Base-by-base conservation (phyloP, 2,888 invertebrate genomes). In the Meloe dianella region DNA sequence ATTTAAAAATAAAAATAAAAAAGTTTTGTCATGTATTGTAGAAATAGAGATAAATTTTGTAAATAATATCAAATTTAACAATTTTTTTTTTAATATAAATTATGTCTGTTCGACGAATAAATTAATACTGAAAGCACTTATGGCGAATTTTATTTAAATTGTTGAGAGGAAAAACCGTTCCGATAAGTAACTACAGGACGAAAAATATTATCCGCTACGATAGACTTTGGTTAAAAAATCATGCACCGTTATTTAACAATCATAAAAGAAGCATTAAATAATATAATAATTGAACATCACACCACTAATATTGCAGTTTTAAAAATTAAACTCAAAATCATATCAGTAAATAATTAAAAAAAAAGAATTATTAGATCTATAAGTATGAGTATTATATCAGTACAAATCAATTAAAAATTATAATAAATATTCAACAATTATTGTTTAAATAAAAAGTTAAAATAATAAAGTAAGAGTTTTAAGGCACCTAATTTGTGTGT, bases 401-500 rank as follows among this genome's bases (percentile, higher is more conserved):
- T 62, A 59, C 62, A 41, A 59, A n/a, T 30, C 32, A 17, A 60
- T 63, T 38, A 10, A 58, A 38, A 64, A 41, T 51, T 22, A 51
- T 51, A 57, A 60, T 66, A 63, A 63, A 66, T 60, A 57, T 63
- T 12, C 29, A 66, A 66, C 51, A 59, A 35, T 38, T n/a, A n/a
- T n/a, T 38, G 14, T 38, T 24, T 17, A 14, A 47, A 62, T 58
- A 67, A 35, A 38, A n/a, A 58, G 47, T 35, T 35, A 64, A 58
- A 62, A 66, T 54, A 61, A 51, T 29, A 61, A 35, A 62, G 38
- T 17, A 47, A 27, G 7, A 20, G 4, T 56, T 51, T 59, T 68
- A 68, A 68, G 68, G 68, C 68, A 68, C 68, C 54, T 41, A 60
- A 63, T 63, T 41, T 41, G 41, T 41, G n/a, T n/a, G n/a, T n/a